phyloP scores from a whole-genome alignment of 2,113 vertebrate genomes.

The Chlorodrepanis virens region DNA sequence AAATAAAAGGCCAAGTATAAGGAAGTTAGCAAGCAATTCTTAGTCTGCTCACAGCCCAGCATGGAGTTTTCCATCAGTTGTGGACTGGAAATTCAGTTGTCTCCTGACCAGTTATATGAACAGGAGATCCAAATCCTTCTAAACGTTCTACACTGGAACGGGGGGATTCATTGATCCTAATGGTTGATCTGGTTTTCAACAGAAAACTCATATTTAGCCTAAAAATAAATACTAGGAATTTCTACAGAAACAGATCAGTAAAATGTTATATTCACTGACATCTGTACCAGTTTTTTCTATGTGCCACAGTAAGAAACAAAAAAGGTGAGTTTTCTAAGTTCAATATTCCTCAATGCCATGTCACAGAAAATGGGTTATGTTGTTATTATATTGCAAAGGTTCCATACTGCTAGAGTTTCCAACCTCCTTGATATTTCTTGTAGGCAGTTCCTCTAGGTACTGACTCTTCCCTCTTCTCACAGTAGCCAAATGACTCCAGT shows the following conservation, averaged over 20 bases:
- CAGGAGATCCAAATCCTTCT: neutral
- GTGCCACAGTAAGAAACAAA: neutral
- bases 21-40: neutral
- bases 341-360: neutral
- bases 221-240: neutral
- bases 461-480: too few relatives aligned
- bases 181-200: neutral
- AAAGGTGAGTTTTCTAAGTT: neutral
- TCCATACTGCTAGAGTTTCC: too few relatives aligned
- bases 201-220: neutral
- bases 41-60: neutral
- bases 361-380: neutral
- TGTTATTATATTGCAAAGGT: too few relatives aligned
- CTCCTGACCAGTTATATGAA: neutral
- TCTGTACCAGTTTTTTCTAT: neutral
- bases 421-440: too few relatives aligned
- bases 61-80: neutral
- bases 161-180: neutral
- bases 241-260: neutral
- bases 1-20: neutral
- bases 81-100: neutral
- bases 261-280: neutral
- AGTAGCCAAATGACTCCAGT: too few relatives aligned
- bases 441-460: too few relatives aligned
- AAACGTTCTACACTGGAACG: neutral